phyloP scores from a whole-genome alignment of 2,113 vertebrate genomes.

The Ibidorhyncha struthersii region DNA sequence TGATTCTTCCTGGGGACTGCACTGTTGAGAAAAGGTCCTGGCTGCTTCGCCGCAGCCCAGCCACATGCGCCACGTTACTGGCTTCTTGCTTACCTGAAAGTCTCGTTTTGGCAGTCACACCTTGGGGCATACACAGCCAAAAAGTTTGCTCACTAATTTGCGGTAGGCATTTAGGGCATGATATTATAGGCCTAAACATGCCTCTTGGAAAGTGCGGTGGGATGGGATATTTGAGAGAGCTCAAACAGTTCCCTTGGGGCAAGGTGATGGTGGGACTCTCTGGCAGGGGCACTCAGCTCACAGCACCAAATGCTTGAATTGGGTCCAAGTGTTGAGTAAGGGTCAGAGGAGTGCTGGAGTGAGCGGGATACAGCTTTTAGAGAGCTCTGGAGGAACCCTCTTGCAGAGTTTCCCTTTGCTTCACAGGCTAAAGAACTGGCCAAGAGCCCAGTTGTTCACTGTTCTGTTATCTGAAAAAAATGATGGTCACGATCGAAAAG shows the following conservation, averaged over 20 bases:
- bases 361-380: neutral
- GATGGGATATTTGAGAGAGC: neutral
- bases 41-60: neutral
- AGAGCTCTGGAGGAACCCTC: neutral
- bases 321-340: neutral
- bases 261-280: neutral
- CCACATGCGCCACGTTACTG: accelerated
- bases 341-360: neutral
- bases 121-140: neutral
- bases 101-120: neutral
- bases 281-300: neutral
- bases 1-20: neutral
- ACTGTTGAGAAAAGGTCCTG: neutral
- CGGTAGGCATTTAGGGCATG: neutral
- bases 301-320: neutral
- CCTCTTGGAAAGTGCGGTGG: neutral
- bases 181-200: neutral
- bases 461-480: neutral
- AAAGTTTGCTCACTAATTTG: neutral
- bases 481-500: neutral
- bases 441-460: neutral
- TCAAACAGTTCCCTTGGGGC: neutral
- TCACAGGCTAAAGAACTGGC: neutral
- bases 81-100: neutral
- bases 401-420: neutral